phyloP scores from a whole-genome alignment of 2,113 vertebrate genomes.

The Loxodonta africana region DNA sequence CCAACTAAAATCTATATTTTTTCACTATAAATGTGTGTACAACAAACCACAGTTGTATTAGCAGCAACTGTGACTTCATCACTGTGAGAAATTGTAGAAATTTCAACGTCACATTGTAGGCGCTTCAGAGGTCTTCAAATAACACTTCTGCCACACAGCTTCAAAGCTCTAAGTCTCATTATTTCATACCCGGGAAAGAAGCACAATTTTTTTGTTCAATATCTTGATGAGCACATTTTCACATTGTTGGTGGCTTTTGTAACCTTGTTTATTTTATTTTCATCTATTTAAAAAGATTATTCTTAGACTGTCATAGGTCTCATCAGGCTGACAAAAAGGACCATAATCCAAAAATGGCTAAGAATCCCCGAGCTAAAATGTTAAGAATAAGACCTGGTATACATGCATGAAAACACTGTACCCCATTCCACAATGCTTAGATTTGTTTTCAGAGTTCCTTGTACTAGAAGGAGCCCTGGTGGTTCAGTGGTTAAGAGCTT shows the following conservation, averaged over 20 bases:
- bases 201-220: neutral
- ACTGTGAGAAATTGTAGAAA: no score
- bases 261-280: neutral
- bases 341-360: neutral
- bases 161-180: neutral
- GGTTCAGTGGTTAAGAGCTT: no score
- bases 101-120: no score
- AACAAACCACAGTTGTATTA: no score
- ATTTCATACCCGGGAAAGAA: neutral
- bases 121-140: neutral
- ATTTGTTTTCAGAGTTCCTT: neutral
- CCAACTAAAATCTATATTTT: no score
- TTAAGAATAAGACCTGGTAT: neutral
- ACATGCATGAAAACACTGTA: neutral
- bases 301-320: neutral
- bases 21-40: no score
- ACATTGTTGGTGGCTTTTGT: neutral
- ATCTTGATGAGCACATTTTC: neutral
- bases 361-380: neutral
- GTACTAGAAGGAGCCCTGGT: no score
- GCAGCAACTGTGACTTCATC: no score
- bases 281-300: neutral
- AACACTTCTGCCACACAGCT: neutral
- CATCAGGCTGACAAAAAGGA: neutral
- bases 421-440: rapidly evolving